Evolutionary conservation across 2,113 vertebrate species (phyloP).

Genomic region (Salvelinus namaycush): DNA sequence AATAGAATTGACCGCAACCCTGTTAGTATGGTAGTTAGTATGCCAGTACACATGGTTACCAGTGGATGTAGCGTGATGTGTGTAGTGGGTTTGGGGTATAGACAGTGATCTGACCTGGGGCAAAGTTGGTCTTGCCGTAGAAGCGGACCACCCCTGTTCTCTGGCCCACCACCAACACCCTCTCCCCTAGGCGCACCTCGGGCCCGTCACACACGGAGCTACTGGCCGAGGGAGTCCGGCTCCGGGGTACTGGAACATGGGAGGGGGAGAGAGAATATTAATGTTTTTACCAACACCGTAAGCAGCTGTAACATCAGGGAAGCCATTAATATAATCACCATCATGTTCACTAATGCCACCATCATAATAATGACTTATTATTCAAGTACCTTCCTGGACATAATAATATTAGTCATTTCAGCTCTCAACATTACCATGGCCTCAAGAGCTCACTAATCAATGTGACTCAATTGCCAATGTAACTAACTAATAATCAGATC

Average conservation of each 20-base stretch:
- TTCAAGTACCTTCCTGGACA: too few relatives aligned
- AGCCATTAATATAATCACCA: neutral
- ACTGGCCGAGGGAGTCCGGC: constrained; percentile 67
- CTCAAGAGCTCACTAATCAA: neutral
- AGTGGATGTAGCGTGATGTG: neutral
- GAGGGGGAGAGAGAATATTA: too few relatives aligned
- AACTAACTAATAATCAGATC: constrained; percentile 25
- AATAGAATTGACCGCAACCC: neutral
- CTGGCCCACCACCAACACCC: constrained; percentile 93
- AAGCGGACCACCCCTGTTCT: constrained; percentile 88
- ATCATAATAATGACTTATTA: too few relatives aligned
- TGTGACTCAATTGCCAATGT: neutral
- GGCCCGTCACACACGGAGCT: constrained; percentile 69
- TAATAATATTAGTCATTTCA: too few relatives aligned
- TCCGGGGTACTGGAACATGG: constrained; percentile 41
- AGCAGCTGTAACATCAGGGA: neutral
- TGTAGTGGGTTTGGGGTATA: too few relatives aligned
- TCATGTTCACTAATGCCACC: too few relatives aligned
- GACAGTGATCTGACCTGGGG: constrained; percentile 80
- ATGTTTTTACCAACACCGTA: neutral
- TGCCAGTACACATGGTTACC: neutral
- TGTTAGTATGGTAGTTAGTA: neutral
- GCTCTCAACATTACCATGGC: too few relatives aligned
- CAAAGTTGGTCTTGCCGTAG: constrained; percentile 89
- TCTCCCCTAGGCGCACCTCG: constrained; percentile 83